phyloP scores from a whole-genome alignment of 1,140 invertebrate genomes.

The Apis dorsata region DNA sequence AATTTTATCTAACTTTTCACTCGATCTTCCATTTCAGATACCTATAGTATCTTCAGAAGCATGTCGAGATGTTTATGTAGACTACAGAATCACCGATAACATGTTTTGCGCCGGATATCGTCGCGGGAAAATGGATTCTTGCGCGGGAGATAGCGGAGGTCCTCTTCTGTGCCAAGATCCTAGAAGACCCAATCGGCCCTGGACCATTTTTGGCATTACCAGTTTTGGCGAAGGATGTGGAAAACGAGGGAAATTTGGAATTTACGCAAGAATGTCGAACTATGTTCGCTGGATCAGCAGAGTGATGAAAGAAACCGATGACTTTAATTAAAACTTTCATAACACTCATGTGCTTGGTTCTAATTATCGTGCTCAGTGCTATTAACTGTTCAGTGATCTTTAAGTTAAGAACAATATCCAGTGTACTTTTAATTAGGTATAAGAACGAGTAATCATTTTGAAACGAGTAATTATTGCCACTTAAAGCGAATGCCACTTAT shows the following conservation, averaged over 20 bases:
- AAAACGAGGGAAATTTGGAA: slow-evolving; percentile 93
- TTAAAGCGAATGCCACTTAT: neutral
- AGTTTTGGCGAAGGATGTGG: slow-evolving; percentile 97
- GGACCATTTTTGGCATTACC: slow-evolving; percentile 94
- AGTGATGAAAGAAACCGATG: slow-evolving; percentile 80
- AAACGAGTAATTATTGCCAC: neutral
- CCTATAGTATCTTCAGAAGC: slow-evolving; percentile 89
- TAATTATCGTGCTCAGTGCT: slow-evolving; percentile 13
- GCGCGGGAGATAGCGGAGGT: slow-evolving; percentile 94
- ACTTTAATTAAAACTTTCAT: slow-evolving; percentile 26
- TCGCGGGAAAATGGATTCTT: slow-evolving; percentile 89
- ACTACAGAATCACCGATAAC: slow-evolving; percentile 91
- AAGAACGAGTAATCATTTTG: neutral
- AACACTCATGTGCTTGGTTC: neutral
- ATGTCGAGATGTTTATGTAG: slow-evolving; percentile 88
- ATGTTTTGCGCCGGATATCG: slow-evolving; percentile 94
- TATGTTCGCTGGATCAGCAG: slow-evolving; percentile 92
- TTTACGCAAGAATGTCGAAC: slow-evolving; percentile 93
- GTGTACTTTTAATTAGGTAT: neutral
- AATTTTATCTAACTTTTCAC: no score
- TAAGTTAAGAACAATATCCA: neutral
- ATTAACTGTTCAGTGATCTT: neutral
- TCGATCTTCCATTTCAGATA: slow-evolving; percentile 79
- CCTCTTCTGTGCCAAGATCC: slow-evolving; percentile 87
- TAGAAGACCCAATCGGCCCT: slow-evolving; percentile 80